These are phyloP conservation scores for Karalla daura DNA, from an alignment of 2,797 vertebrate species.

Conservation along the genomic window DNA sequence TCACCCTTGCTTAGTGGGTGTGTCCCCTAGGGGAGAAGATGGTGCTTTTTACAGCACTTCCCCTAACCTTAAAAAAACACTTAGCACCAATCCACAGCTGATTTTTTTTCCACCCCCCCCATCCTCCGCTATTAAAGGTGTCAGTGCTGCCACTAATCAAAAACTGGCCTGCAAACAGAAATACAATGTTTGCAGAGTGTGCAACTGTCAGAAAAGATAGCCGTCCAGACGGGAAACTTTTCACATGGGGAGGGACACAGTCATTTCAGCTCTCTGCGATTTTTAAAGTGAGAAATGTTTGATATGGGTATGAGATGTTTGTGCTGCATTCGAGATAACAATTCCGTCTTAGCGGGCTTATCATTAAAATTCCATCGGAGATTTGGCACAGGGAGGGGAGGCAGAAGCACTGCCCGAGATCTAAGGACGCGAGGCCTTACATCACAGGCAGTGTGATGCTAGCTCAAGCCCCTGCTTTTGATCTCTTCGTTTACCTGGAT, in stretches of 20 bases:
- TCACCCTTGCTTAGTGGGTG: constrained; percentile 70
- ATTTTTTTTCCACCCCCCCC: constrained; percentile 33
- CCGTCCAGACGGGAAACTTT: constrained; percentile 63
- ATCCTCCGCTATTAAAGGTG: constrained; percentile 59
- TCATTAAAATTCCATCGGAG: constrained; percentile 77
- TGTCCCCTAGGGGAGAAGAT: constrained; percentile 71
- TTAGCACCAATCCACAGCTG: constrained; percentile 74
- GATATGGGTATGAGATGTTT: constrained; percentile 49
- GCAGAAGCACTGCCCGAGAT: constrained; percentile 59
- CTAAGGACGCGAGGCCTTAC: constrained; percentile 62
- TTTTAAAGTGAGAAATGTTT: constrained; percentile 26
- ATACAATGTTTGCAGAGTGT: constrained; percentile 63
- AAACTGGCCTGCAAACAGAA: constrained; percentile 66
- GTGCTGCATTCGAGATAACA: constrained; percentile 51
- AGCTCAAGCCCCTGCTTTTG: constrained; percentile 61
- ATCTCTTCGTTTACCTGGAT: constrained; percentile 74
- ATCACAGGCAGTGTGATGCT: constrained; percentile 57
- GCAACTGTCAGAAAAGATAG: constrained; percentile 62
- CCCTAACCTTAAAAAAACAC: constrained; percentile 80
- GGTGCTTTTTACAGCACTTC: constrained; percentile 81
- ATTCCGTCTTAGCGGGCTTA: constrained; percentile 59
- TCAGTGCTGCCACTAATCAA: constrained; percentile 66
- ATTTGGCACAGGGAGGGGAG: constrained; percentile 45
- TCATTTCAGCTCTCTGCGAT: constrained; percentile 44
- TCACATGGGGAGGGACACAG: constrained; percentile 40